These are phyloP conservation scores for Lasioglossum calceatum DNA, from an alignment of 2,888 invertebrate species.

Conservation along the genomic window DNA sequence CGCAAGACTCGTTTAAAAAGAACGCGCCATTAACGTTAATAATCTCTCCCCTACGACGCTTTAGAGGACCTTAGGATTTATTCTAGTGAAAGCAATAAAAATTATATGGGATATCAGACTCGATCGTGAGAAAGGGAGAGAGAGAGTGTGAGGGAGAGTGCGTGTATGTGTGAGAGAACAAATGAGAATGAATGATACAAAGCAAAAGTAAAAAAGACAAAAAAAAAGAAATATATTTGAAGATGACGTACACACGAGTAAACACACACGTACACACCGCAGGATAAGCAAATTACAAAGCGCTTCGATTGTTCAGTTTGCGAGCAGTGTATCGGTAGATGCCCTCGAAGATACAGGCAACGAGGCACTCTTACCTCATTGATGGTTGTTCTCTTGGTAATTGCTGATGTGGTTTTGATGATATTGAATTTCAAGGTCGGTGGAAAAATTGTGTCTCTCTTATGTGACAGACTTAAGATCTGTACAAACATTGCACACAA, in stretches of 20 bases:
- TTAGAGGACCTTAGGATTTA: conserved; percentile 68
- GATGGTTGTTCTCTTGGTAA: background rate
- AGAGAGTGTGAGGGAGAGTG: background rate
- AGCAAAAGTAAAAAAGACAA: background rate
- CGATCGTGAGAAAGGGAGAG: background rate
- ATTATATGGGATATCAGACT: conserved; percentile 34
- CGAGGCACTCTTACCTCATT: background rate
- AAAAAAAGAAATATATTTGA: background rate
- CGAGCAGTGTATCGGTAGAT: conserved; percentile 17
- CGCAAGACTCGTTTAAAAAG: conserved; percentile 47
- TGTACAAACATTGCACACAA: too few relatives aligned
- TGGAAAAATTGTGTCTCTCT: too few relatives aligned
- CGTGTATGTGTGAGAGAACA: background rate
- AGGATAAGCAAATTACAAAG: conserved; percentile 32
- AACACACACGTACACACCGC: conserved; percentile 24
- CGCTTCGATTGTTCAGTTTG: conserved; percentile 66
- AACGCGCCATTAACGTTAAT: conserved; percentile 67
- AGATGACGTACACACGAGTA: conserved; percentile 19
- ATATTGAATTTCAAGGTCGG: too few relatives aligned
- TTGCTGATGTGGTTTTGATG: background rate
- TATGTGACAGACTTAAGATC: too few relatives aligned
- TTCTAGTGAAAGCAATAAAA: conserved; percentile 73
- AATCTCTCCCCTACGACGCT: conserved; percentile 69
- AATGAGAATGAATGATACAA: background rate
- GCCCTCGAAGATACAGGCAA: background rate